Evolutionary conservation across 2,113 vertebrate genomes (phyloP).

Genomic region (Myiozetetes cayanensis): DNA sequence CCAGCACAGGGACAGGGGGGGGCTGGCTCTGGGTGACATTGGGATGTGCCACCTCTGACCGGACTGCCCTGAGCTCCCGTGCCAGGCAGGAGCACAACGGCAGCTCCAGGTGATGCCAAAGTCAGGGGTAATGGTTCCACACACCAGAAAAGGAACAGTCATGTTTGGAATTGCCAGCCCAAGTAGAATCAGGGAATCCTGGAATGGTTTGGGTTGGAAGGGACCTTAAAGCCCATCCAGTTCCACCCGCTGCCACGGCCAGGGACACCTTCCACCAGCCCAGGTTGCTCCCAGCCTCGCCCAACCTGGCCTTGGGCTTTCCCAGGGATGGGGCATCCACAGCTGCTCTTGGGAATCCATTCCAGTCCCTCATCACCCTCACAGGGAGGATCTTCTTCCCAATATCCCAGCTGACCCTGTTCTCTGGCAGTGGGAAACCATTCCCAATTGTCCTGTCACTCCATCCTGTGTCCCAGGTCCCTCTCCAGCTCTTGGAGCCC

Average conservation of each 20-base stretch:
- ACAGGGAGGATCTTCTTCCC: background rate
- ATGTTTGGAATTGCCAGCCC: background rate
- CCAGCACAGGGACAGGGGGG: background rate
- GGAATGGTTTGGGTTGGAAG: background rate
- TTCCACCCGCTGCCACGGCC: background rate
- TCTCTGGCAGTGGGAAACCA: background rate
- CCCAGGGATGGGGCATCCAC: background rate
- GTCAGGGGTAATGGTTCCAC: background rate
- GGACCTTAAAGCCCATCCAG: background rate
- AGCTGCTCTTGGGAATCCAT: background rate
- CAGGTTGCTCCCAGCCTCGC: rapidly evolving
- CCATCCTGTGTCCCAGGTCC: background rate
- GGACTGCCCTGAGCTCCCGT: background rate
- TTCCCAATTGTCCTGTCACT: background rate
- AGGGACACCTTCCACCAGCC: background rate
- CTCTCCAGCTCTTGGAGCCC: background rate
- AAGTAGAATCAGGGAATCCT: background rate
- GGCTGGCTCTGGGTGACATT: background rate
- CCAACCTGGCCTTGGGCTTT: background rate
- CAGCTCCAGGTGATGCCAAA: background rate
- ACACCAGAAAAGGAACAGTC: background rate
- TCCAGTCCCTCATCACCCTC: background rate
- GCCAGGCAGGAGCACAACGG: background rate
- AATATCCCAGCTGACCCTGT: background rate
- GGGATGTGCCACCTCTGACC: background rate